A percentile compares a stretch with the other conserved stretches of the same genome.
phyloP scores from a whole-genome alignment of 2,797 vertebrate species.

The Coreius guichenoti region DNA sequence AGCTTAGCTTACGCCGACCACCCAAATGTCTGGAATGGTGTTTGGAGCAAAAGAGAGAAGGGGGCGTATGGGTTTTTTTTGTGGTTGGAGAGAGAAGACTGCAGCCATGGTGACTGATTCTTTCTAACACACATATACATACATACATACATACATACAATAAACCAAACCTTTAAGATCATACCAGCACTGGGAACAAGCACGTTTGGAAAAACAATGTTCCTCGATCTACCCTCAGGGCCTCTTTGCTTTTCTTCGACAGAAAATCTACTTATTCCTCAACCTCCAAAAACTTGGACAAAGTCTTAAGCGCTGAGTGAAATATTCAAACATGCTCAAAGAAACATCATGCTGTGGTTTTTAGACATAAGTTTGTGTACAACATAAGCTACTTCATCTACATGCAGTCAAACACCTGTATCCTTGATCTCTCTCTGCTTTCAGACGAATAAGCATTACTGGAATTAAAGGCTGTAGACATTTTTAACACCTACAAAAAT shows the following conservation, averaged over 20 bases:
- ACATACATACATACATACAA: conserved; percentile 53
- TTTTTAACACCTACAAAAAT: conserved; percentile 83
- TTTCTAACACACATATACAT: conserved; percentile 62
- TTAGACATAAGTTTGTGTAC: background rate
- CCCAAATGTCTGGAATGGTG: conserved; percentile 76
- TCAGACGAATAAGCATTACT: conserved; percentile 39
- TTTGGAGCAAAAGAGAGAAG: conserved; percentile 55
- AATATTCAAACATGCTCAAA: conserved; percentile 24
- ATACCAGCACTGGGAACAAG: conserved; percentile 39
- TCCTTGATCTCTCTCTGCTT: conserved; percentile 26
- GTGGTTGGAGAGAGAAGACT: conserved; percentile 72
- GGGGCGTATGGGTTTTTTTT: conserved; percentile 38
- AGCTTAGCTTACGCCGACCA: conserved; percentile 78
- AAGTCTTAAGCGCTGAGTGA: background rate
- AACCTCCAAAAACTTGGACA: background rate
- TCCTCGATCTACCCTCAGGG: background rate
- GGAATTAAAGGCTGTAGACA: conserved; percentile 69
- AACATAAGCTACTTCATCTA: background rate
- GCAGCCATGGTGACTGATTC: conserved; percentile 66
- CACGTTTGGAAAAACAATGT: conserved; percentile 14
- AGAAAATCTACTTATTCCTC: conserved; percentile 12
- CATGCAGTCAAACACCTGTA: conserved; percentile 13
- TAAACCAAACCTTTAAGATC: conserved; percentile 32
- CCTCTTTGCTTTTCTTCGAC: conserved; percentile 13
- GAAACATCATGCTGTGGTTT: conserved; percentile 17